Evolutionary conservation across 2,888 invertebrate species (phyloP), one percentile per base, ranked within the genome.

Genomic region (Hyppa rectilinea): DNA sequence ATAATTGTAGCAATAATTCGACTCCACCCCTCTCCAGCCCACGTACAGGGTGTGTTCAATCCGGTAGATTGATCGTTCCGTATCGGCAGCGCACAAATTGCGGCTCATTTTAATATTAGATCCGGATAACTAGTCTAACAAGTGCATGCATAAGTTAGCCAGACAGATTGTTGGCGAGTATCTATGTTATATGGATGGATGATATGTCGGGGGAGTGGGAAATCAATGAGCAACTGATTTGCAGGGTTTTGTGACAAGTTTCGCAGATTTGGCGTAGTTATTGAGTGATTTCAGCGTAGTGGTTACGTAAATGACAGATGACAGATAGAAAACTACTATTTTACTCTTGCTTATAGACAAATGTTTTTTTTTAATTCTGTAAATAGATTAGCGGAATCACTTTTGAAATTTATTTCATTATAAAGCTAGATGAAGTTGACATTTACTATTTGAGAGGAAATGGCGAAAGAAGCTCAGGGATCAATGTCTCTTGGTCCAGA

Each of bases 81-180:
- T 90, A 91, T 91, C 90, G 90, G 86, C 88, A 83, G 87, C 88
- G 89, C 90, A 91, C 93, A 94, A 94, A 94, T 94, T 94, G 92
- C 89, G 85, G 83, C 88, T 92, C 91, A 93, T 93, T 93, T 93
- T 89, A 93, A 93, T 94, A 94, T 92, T 91, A 90, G 85, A 90
- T 87, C 87, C 85, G 84, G 85, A 87, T 87, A 83, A 81, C 79
- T 81, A 80, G 68, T 71, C 45, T 78, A 73, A 84, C 86, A 74
- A 82, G 70, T 69, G 71, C 55, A 74, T 78, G 69, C 71, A 75
- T 82, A 80, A 83, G 72, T 77, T 58, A 75, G n/a, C 52, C 6
- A 64, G 71, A 83, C 72, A 58, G 56, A 76, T 78, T 62, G 58
- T 31, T 50, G 53, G 49, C 55, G 64, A 67, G 49, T 50, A 59